Percentiles rank a stretch among this genome's conserved stretches.
Conservation (phyloP, 2,888 invertebrate genomes). For the Drosophila antonietae region DNA sequence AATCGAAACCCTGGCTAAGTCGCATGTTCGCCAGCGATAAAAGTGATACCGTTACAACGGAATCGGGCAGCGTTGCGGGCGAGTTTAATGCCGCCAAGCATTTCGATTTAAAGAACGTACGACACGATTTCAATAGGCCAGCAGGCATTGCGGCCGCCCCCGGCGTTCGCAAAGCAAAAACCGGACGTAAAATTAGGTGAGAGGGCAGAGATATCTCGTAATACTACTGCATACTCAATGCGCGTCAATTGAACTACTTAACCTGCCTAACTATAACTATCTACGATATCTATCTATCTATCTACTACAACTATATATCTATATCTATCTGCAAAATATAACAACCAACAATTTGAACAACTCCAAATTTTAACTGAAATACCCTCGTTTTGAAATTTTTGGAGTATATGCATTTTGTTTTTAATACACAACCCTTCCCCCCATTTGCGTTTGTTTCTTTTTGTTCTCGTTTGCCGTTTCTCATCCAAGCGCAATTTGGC, state of each 20-base stretch:
- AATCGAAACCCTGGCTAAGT: conserved; percentile 84
- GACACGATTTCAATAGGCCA: conserved; percentile 84
- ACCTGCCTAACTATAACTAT: conserved; percentile 43
- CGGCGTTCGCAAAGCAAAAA: conserved; percentile 80
- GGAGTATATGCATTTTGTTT: conserved; percentile 24
- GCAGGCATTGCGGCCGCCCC: conserved; percentile 83
- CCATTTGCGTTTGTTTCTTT: conserved; percentile 36
- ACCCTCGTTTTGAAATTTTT: neutral
- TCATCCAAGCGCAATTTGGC: conserved; percentile 33
- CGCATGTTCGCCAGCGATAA: conserved; percentile 82
- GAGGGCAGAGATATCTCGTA: conserved; percentile 70
- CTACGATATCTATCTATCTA: conserved; percentile 29
- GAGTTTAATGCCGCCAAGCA: conserved; percentile 81
- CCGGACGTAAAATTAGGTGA: conserved; percentile 86
- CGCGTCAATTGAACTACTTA: conserved; percentile 53
- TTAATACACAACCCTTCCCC: conserved; percentile 6
- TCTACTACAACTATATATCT: conserved; percentile 30
- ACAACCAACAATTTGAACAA: conserved; percentile 21
- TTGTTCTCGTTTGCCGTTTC: conserved; percentile 17
- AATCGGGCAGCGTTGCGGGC: conserved; percentile 39
- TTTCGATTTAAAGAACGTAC: conserved; percentile 83
- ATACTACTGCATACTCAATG: conserved; percentile 51
- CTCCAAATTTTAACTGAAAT: conserved; percentile 35
- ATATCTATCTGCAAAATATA: conserved; percentile 19
- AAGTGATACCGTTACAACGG: conserved; percentile 34